These are phyloP conservation scores for Dryobates pubescens DNA, from an alignment of 2,797 vertebrate genomes.

Conservation along the genomic window DNA sequence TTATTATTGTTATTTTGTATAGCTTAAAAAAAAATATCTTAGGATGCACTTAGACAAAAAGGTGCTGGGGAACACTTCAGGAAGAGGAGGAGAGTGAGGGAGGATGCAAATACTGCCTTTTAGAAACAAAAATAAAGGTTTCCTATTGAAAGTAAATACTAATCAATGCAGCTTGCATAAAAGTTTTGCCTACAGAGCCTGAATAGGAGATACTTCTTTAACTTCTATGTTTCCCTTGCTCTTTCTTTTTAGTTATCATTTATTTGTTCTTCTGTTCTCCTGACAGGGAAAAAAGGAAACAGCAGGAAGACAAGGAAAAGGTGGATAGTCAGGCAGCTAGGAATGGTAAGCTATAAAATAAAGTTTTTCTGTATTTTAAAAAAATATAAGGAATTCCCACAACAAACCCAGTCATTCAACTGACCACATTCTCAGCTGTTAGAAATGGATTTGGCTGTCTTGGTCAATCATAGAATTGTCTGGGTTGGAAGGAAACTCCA, in stretches of 20 bases:
- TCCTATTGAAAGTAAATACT: constrained; percentile 29
- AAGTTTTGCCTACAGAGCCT: not conserved
- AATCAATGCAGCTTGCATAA: constrained; percentile 33
- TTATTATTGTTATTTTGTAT: not conserved
- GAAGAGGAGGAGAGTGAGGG: not conserved
- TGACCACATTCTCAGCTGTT: not conserved
- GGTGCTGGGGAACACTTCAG: not conserved
- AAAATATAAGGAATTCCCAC: not conserved
- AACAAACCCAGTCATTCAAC: not conserved
- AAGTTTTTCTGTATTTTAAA: not conserved
- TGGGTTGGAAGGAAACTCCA: no score
- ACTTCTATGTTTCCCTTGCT: not conserved
- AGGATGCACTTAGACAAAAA: not conserved
- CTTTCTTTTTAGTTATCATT: not conserved
- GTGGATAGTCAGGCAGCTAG: not conserved
- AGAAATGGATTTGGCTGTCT: not conserved
- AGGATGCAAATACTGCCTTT: not conserved
- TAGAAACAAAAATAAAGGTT: constrained; percentile 44
- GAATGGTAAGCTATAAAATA: not conserved
- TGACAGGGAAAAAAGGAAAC: not conserved
- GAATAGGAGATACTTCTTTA: constrained; percentile 14
- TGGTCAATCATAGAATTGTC: not conserved
- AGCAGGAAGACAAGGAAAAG: not conserved
- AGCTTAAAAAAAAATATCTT: not conserved
- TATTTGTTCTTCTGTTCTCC: not conserved